Base-by-base conservation (phyloP, 2,888 invertebrate genomes). In the Hermaeophaga mercurialis region DNA sequence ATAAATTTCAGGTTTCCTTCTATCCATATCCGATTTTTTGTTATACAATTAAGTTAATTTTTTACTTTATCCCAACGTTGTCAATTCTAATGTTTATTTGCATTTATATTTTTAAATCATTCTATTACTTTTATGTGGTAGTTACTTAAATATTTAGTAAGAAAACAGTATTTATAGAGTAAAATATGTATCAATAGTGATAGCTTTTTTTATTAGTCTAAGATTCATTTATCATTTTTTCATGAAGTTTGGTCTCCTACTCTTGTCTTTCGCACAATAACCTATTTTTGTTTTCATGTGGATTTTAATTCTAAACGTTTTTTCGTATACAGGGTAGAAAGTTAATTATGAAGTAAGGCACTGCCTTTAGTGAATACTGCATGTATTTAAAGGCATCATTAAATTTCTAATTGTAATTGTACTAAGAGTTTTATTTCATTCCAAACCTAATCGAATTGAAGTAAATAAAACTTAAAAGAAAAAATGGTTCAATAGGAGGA, bases 261-360 rank as follows among this genome's bases (percentile, higher is more conserved):
- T 56, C 43, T 54, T 33, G 45, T 57, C 38, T 57, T 33, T 59
- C 58, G 59, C 59, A 59, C 59, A 63, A 59, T 61, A 48, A 45
- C 43, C 14, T 19, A n/a, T 54, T 34, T 58, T 53, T 52, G 9
- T 43, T 34, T 52, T 17, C 44, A 26, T 34, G 22, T 57, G 39
- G 49, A 44, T 56, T 44, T 19, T 58, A 54, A 41, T 56, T 57
- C 53, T 46, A 34, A 58, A 58, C 26, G 41, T 50, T 56, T 54
- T 56, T 59, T 54, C 52, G 28, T 58, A 55, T 54, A 65, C 65
- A 65, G 65, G 65, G 65, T 65, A 65, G 65, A 58, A 43, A 56
- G 47, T 62, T 45, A 47, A 55, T 59, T 62, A 58, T 39, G 22
- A 43, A 47, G 31, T 50, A 56, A 60, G 59, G 61, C 64, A 63